Conservation (phyloP, 2,797 vertebrate genomes). For the Toxotes lorentzi region DNA sequence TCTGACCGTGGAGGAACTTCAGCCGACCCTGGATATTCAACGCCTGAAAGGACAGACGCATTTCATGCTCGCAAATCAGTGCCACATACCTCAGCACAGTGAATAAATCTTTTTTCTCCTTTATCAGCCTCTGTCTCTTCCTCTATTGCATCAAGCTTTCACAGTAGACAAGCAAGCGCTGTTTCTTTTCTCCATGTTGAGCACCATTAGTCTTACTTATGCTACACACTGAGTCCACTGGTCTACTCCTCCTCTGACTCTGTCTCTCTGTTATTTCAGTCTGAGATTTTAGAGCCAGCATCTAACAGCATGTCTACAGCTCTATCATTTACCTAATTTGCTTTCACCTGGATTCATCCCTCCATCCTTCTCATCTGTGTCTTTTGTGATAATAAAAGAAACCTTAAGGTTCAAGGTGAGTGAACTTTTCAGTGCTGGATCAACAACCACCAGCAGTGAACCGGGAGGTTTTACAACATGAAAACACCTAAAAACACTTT, state of each 20-base stretch:
- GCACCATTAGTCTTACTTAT: no score
- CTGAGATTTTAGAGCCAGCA: no score
- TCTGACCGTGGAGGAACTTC: constrained; percentile 87
- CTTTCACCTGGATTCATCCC: no score
- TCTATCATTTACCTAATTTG: no score
- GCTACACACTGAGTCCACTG: no score
- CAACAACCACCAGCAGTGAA: constrained; percentile 1
- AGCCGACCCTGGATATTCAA: constrained; percentile 85
- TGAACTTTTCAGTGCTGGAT: background rate
- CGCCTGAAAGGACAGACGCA: constrained; percentile 72
- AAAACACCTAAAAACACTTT: constrained; percentile 32
- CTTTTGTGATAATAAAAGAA: background rate
- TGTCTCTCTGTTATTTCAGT: no score
- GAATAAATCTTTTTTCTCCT: background rate
- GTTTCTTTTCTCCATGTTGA: constrained; percentile 33
- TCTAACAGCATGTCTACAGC: no score
- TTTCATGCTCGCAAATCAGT: background rate
- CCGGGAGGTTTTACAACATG: constrained; percentile 6
- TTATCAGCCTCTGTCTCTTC: background rate
- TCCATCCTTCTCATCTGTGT: no score
- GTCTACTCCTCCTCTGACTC: no score
- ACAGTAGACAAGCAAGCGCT: constrained; percentile 19
- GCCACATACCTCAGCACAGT: background rate
- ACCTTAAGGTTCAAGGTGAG: background rate
- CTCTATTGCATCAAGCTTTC: background rate